Conservation (phyloP, 1,140 invertebrate genomes). For the Myzus persicae region DNA sequence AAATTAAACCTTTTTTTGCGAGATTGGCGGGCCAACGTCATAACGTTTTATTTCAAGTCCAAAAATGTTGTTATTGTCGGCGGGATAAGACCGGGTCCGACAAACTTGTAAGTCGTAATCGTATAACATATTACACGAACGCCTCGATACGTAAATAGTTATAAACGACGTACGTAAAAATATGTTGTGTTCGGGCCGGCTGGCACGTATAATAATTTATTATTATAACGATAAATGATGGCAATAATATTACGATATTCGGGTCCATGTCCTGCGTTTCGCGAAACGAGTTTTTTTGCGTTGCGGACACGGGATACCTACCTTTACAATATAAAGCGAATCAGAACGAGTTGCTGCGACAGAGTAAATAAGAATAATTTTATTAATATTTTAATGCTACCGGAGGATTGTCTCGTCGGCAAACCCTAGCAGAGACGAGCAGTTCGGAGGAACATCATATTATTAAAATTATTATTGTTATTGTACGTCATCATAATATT, state of each 20-base stretch:
- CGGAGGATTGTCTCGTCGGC: background rate
- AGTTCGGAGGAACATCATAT: background rate
- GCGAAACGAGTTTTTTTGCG: background rate
- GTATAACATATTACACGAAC: too few species aligned
- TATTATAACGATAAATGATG: too few species aligned
- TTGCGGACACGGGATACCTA: background rate
- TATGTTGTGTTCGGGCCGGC: too few species aligned
- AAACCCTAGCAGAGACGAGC: background rate
- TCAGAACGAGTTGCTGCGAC: background rate
- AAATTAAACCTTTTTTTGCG: background rate
- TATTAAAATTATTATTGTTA: too few species aligned
- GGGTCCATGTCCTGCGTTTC: background rate
- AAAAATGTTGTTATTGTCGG: background rate
- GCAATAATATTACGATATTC: too few species aligned
- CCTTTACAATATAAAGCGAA: background rate
- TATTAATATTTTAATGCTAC: background rate
- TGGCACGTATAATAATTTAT: too few species aligned
- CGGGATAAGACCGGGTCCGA: too few species aligned
- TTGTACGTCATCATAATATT: background rate
- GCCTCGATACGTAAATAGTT: too few species aligned
- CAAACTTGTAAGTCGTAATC: too few species aligned
- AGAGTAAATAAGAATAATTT: background rate
- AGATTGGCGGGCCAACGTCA: background rate
- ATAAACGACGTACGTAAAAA: too few species aligned
- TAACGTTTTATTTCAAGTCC: background rate